Conservation (phyloP, 1,140 invertebrate genomes). For the Zaprionus tsacasi region DNA sequence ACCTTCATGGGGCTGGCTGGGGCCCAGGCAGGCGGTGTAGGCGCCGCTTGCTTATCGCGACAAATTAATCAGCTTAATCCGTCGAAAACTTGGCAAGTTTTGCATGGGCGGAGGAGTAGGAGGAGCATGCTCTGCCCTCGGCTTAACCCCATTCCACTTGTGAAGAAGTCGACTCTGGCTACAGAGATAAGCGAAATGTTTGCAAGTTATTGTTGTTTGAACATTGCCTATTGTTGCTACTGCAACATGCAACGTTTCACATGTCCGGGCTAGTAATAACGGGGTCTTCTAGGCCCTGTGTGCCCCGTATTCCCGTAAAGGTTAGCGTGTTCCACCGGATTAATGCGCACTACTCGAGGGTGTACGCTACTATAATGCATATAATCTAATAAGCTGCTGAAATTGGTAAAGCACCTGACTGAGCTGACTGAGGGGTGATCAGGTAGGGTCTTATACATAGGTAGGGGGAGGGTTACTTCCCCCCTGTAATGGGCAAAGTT, state of each 20-base stretch:
- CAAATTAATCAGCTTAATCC: slow-evolving; percentile 82
- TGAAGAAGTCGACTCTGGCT: slow-evolving; percentile 62
- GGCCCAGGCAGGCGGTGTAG: slow-evolving; percentile 28
- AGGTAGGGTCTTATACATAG: too few species aligned
- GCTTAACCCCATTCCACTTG: neutral
- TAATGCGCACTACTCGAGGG: slow-evolving; percentile 68
- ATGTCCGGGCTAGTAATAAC: slow-evolving; percentile 62
- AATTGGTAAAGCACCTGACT: slow-evolving; percentile 46
- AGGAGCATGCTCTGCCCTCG: neutral
- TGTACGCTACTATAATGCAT: slow-evolving; percentile 74
- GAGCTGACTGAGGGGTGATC: neutral
- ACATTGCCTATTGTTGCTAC: slow-evolving; percentile 32
- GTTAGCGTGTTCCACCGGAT: slow-evolving; percentile 58
- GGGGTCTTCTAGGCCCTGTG: slow-evolving; percentile 8
- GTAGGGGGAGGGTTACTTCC: slow-evolving; percentile 14
- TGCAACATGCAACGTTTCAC: slow-evolving; percentile 76
- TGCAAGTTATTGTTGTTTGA: slow-evolving; percentile 54
- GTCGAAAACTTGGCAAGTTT: slow-evolving; percentile 75
- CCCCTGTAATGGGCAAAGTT: slow-evolving; percentile 47
- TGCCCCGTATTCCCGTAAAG: slow-evolving; percentile 8
- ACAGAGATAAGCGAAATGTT: slow-evolving; percentile 70
- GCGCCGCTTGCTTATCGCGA: slow-evolving; percentile 73
- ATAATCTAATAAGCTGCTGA: slow-evolving; percentile 79
- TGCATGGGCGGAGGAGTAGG: slow-evolving; percentile 44
- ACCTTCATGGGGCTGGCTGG: neutral